Evolutionary conservation across 2,113 vertebrate genomes (phyloP), one percentile per base, ranked within the genome.

Genomic region (Theristicus caerulescens): DNA sequence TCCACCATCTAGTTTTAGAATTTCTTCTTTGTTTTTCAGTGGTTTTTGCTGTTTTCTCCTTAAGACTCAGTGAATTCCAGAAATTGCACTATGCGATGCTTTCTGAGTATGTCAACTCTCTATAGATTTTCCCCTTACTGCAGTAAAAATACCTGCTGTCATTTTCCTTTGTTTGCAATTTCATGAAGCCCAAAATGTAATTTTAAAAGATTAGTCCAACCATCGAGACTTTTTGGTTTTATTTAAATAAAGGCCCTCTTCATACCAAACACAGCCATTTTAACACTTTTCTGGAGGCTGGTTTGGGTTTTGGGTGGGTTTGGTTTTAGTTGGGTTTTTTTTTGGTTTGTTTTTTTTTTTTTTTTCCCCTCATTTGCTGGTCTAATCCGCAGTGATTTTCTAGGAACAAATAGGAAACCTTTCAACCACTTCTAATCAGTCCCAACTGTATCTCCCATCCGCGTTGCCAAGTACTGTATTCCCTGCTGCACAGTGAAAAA

Each of bases 381-480:
- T 84, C 13, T 83, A 86, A 86, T 64, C 67, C 42, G 26, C 52
- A 77, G 14, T 64, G 47, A 52, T 88, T 95, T 93, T 94, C 67
- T 71, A 93, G 67, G 90, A 94, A 76, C 38, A 95, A 91, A 73
- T 66, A 93, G 29, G 34, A 91, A 96, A 88, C 24, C 38, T 94
- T 94, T 92, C 82, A 95, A 55, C 71, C 67, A 55, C 59, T 88
- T 88, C 85, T 91, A 95, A 86, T 86, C 67, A 93, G 64, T 88
- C 91, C 76, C 82, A 90, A 66, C 27, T 81, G 57, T 36, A 77
- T 54, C 47, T 93, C 24, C 31, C 24, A 51, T 80, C 32, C 2
- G 0, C 0, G 0, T 90, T 95, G 67, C 90, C 64, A 83, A 83
- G 69, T 74, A 44, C 31, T 64, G 16, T 19, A 77, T 77, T 80